Base-by-base conservation (phyloP, 2,113 vertebrate species). In the Tupaia tana region DNA sequence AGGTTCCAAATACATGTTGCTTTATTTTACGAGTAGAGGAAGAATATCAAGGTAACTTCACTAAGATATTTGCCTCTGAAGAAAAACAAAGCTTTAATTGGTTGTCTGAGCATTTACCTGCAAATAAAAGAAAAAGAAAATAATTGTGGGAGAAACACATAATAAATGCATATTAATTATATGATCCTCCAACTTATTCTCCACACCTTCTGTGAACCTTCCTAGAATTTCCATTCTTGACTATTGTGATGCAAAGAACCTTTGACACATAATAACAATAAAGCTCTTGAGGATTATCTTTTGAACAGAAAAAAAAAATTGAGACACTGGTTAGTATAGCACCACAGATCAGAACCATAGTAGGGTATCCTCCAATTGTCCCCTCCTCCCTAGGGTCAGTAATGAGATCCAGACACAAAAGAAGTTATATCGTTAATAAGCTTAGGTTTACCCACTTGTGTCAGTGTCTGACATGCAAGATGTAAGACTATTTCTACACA, bases 51-150 rank as follows among this genome's bases (percentile, higher is more conserved):
- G 74, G 29, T 52, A 15, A 80, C 25, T 96, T 78, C 25, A 58
- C 11, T 69, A 95, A 94, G 92, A 84, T 86, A 80, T 74, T 90
- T 89, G 7, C 25, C 56, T 92, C 80, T 89, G 25, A 81, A 69
- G 31, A 90, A 88, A 87, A 93, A 64, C 29, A 1, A 93, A 92
- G 11, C 63, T 79, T 59, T n/a, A 89, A 31, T 84, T 74, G 52
- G 22, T 71, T 83, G 84, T 54, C 52, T 43, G 22, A 95, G 31
- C 6, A 74, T 78, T 78, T 89, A 79, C 7, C n/a, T 92, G 2
- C 9, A 94, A 86, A 82, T 25, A 79, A 25, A 20, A 77, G 77
- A 2, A 6, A 13, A 61, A 87, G 16, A 54, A 86, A 88, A 61
- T 43, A 75, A 31, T 6, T 61, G 0, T 52, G 3, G 27, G 31